Evolutionary conservation across 1,140 invertebrate species (phyloP).

Genomic region (Atopsyche davidsoni): DNA sequence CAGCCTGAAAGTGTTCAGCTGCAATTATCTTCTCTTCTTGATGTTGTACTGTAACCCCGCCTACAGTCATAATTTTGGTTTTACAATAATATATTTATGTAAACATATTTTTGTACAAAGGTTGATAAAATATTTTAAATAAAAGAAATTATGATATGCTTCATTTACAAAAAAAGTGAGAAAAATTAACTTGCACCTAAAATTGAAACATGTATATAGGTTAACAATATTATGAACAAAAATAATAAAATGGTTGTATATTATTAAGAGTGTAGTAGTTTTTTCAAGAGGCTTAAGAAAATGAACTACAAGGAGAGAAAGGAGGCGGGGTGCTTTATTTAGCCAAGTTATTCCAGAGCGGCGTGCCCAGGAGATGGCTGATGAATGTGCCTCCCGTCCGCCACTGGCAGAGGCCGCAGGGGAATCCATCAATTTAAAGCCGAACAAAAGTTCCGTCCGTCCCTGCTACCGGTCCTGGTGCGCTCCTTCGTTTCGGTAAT

Average conservation of each 20-base stretch:
- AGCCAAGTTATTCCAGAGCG: conserved; percentile 11
- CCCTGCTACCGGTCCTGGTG: no score
- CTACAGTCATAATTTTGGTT: neutral
- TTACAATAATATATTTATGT: conserved; percentile 3
- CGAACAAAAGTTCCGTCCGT: conserved; percentile 9
- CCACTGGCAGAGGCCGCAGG: conserved; percentile 4
- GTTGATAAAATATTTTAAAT: neutral
- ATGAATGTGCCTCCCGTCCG: conserved; percentile 10
- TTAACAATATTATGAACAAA: no score
- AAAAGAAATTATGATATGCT: no score
- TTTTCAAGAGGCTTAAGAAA: no score
- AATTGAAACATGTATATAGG: no score
- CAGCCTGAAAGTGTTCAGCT: no score
- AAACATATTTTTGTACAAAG: conserved; percentile 3
- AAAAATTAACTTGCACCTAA: no score
- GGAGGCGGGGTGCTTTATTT: conserved; percentile 10
- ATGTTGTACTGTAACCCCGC: neutral
- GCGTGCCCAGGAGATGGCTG: conserved; percentile 7
- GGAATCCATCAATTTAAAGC: conserved; percentile 14
- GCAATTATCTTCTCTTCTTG: neutral
- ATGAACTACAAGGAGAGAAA: no score
- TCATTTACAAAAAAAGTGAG: no score
- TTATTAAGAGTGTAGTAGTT: no score
- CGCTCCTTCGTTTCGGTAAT: no score
- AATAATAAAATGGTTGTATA: no score